These are phyloP conservation scores for Dryobates pubescens DNA, from an alignment of 2,797 vertebrate genomes.

Conservation along the genomic window DNA sequence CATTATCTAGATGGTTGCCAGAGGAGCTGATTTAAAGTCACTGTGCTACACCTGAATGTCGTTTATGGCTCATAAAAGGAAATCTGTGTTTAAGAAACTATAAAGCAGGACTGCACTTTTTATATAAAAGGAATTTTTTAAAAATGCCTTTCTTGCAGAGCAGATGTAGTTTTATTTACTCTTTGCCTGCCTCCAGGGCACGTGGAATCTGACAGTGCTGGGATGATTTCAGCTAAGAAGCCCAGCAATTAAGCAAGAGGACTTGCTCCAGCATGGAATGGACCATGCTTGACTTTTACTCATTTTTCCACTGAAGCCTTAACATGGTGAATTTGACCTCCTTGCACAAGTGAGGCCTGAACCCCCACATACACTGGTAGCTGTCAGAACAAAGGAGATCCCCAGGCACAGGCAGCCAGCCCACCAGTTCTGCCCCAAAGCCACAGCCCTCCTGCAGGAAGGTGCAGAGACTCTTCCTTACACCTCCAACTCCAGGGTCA, in stretches of 20 bases:
- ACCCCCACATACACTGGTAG: accelerated
- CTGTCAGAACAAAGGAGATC: not conserved
- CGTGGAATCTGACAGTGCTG: not conserved
- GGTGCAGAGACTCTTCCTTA: not conserved
- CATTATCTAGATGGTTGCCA: conserved; percentile 17
- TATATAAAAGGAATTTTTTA: not conserved
- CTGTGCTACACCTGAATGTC: conserved; percentile 22
- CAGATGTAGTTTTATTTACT: conserved; percentile 29
- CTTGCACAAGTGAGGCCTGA: not conserved
- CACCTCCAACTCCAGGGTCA: accelerated
- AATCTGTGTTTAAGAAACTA: conserved; percentile 46
- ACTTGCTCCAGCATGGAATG: not conserved
- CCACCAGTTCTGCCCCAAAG: not conserved
- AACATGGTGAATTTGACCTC: not conserved
- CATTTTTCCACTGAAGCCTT: not conserved
- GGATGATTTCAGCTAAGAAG: not conserved
- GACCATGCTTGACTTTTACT: not conserved
- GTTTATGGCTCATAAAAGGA: conserved; percentile 36
- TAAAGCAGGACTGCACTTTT: conserved; percentile 11
- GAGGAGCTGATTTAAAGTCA: conserved; percentile 53
- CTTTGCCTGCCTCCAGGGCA: not conserved
- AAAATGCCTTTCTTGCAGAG: not conserved
- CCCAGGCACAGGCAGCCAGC: not conserved
- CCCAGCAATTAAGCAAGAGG: not conserved
- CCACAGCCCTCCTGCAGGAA: not conserved